A percentile compares a stretch with the other conserved stretches of the same genome.
These are phyloP conservation scores for Forpus xanthops DNA, from an alignment of 2,797 vertebrate species.

Conservation along the genomic window DNA sequence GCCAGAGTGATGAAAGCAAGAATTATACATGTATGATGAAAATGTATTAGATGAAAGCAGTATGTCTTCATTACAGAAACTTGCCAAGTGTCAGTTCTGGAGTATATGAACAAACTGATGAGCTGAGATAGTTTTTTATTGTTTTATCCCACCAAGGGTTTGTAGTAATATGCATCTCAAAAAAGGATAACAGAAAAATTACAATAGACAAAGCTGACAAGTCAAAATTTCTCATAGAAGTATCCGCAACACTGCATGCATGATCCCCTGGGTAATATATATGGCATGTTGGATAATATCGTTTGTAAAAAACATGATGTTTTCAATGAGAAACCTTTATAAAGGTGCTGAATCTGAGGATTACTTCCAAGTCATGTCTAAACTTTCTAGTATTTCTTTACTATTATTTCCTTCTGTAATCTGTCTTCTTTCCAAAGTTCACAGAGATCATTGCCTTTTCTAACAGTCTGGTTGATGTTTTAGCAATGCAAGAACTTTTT, in stretches of 20 bases:
- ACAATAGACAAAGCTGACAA: neutral
- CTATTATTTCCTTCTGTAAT: neutral
- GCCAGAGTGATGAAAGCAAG: neutral
- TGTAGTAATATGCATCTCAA: neutral
- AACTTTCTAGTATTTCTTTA: neutral
- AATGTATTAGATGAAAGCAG: neutral
- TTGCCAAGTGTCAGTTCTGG: neutral
- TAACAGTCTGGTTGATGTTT: neutral
- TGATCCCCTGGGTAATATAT: neutral
- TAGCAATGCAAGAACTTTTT: neutral
- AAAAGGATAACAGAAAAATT: neutral
- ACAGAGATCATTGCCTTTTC: neutral
- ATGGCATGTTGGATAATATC: neutral
- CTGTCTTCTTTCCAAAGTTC: neutral
- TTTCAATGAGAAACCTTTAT: neutral
- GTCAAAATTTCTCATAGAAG: neutral
- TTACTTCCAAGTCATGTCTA: neutral
- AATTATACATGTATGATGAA: neutral
- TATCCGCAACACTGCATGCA: neutral
- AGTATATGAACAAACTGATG: neutral
- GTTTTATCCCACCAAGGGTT: neutral
- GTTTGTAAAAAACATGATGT: neutral
- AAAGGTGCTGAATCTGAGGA: neutral
- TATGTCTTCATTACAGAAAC: slow-evolving; percentile 2
- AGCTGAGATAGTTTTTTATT: neutral